Base-by-base conservation (phyloP, 92 coral and sea anemone species). In the Porites rus region DNA sequence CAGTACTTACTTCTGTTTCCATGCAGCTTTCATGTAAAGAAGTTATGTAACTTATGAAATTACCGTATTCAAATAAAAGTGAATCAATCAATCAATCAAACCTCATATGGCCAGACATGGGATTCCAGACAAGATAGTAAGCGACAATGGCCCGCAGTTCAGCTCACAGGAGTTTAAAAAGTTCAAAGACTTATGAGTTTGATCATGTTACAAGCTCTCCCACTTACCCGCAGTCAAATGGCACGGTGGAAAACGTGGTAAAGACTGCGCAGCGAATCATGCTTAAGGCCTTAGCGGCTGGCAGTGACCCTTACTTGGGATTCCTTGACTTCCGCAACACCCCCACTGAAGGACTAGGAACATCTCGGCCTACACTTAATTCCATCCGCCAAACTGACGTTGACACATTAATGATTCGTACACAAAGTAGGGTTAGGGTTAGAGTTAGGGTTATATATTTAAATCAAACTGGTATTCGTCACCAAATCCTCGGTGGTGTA, bases 261-360 rank as follows among this genome's bases (percentile, higher is more conserved):
- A 68, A 80, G 22, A 66, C 65, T 65, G 75, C 13, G 4, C 58
- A 43, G 54, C 12, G 50, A 31, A 78, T 78, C 62, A 64, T 64
- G 83, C 62, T 64, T 11, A 64, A 78, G 6, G 73, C 83, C 58
- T 10, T 65, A 64, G 83, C 65, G 71, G 83, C 83, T 78, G 74
- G 74, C 8, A 67, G 50, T 80, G 84, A 80, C 18, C 84, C 84
- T 52, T 69, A 66, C 75, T 80, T 80, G 53, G 84, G 84, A 51
- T 53, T 80, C 53, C 75, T 80, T 10, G 84, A 80, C 60, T 80
- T 80, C 84, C 74, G 50, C 84, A 79, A 65, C 84, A 65, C 74
- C 65, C 84, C 84, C 38, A 79, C 84, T 50, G 74, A 79, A 13
- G 75, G 84, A 65, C 5, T 79, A 7, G 84, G 84, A 28, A 79